These are phyloP conservation scores for Fukomys damarensis DNA, from an alignment of 2,113 vertebrate species.

Conservation along the genomic window DNA sequence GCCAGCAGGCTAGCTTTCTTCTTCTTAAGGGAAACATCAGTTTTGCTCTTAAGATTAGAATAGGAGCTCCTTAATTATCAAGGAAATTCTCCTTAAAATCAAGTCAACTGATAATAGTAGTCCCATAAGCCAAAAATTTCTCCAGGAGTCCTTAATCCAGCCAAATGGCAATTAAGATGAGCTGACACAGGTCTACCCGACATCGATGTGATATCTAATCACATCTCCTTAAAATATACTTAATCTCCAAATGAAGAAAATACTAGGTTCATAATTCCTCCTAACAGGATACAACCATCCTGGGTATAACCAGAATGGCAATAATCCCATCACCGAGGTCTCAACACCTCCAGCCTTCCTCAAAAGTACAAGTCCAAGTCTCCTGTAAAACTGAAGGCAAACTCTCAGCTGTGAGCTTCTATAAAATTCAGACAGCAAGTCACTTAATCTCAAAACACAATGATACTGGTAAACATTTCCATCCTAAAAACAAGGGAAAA, in stretches of 20 bases:
- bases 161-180: neutral
- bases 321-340: neutral
- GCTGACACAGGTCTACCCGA: neutral
- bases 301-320: neutral
- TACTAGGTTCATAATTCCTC: neutral
- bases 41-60: neutral
- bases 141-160: neutral
- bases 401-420: neutral
- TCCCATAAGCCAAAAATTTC: neutral
- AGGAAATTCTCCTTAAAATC: neutral
- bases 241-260: neutral
- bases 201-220: neutral
- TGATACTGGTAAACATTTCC: neutral
- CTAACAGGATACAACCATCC: neutral
- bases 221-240: neutral
- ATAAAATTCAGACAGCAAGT: neutral
- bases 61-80: neutral
- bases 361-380: neutral
- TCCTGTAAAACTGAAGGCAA: neutral
- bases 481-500: neutral
- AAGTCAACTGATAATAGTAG: neutral
- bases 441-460: neutral
- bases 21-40: neutral
- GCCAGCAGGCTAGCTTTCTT: neutral
- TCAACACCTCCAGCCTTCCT: neutral